Percentiles rank a stretch among this genome's conserved stretches.
Conservation (phyloP, 2,888 invertebrate species). For the Stomorhina lunata region DNA sequence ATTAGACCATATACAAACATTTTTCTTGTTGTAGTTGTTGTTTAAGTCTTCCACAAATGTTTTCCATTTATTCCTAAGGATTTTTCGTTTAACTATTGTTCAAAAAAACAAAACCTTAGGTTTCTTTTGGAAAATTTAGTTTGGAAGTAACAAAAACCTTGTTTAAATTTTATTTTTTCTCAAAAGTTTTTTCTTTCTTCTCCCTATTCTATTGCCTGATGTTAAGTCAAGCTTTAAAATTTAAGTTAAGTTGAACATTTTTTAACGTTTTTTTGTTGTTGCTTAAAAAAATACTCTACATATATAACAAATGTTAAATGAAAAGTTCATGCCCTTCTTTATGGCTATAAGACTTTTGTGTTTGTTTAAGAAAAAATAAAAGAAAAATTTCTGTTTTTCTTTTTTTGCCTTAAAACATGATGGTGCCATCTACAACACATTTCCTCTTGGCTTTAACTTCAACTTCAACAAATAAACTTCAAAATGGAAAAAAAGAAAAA, state of each 20-base stretch:
- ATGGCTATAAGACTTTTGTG: slow-evolving; percentile 57
- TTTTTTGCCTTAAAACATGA: slow-evolving; percentile 10
- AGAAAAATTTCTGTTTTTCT: not conserved
- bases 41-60: not conserved
- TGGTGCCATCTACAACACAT: slow-evolving; percentile 61
- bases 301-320: slow-evolving; percentile 64
- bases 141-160: slow-evolving; percentile 36
- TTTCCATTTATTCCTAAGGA: slow-evolving; percentile 36
- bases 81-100: slow-evolving; percentile 46
- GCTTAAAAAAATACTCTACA: slow-evolving; percentile 39
- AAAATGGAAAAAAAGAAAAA: slow-evolving; percentile 20
- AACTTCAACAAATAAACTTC: too few species aligned
- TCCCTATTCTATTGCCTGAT: slow-evolving; percentile 41
- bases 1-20: slow-evolving; percentile 42
- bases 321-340: slow-evolving; percentile 66
- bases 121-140: not conserved
- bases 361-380: too few species aligned
- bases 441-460: slow-evolving; percentile 27
- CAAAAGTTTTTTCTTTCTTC: slow-evolving; percentile 15
- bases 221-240: slow-evolving; percentile 39
- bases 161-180: slow-evolving; percentile 44
- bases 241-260: not conserved
- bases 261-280: not conserved
- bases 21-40: slow-evolving; percentile 2
- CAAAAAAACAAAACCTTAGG: not conserved